Evolutionary conservation across 1,140 invertebrate species (phyloP).

Genomic region (Drosophila equinoxialis): DNA sequence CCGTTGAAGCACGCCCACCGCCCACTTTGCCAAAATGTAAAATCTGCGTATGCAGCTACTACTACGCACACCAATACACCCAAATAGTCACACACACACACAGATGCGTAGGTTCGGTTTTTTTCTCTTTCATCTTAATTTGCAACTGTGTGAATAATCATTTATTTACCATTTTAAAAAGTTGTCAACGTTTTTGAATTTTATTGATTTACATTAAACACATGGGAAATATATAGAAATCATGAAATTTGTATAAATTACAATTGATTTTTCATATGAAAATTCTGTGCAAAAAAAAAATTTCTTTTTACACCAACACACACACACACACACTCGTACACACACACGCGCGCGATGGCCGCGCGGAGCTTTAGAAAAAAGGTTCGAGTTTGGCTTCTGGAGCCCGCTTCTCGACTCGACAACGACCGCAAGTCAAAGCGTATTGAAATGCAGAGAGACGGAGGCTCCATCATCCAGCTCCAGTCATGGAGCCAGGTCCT

Average conservation of each 20-base stretch:
- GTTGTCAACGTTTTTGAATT: conserved; percentile 45
- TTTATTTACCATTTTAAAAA: conserved; percentile 72
- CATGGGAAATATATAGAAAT: conserved; percentile 48
- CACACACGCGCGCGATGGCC: conserved; percentile 21
- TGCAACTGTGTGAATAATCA: conserved; percentile 71
- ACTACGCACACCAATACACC: conserved; percentile 64
- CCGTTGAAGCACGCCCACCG: conserved; percentile 47
- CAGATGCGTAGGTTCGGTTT: conserved; percentile 35
- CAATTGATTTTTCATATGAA: conserved; percentile 73
- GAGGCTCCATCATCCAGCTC: conserved; percentile 63
- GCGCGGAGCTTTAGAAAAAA: conserved; percentile 10
- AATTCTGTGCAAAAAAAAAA: conserved; percentile 75
- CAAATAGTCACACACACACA: conserved; percentile 21
- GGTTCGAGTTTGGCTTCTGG: not conserved
- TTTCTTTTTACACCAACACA: conserved; percentile 62
- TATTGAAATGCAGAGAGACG: conserved; percentile 78
- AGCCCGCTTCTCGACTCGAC: conserved; percentile 66
- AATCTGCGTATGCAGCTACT: conserved; percentile 65
- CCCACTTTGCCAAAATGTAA: conserved; percentile 48
- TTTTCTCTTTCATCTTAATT: conserved; percentile 23
- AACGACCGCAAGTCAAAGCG: conserved; percentile 77
- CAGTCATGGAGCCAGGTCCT: conserved; percentile 38
- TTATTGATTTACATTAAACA: conserved; percentile 29
- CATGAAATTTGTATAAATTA: conserved; percentile 48
- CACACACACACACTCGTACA: conserved; percentile 32